Base-by-base conservation (phyloP, 92 coral and sea anemone species). In the Epizoanthus ramosus region DNA sequence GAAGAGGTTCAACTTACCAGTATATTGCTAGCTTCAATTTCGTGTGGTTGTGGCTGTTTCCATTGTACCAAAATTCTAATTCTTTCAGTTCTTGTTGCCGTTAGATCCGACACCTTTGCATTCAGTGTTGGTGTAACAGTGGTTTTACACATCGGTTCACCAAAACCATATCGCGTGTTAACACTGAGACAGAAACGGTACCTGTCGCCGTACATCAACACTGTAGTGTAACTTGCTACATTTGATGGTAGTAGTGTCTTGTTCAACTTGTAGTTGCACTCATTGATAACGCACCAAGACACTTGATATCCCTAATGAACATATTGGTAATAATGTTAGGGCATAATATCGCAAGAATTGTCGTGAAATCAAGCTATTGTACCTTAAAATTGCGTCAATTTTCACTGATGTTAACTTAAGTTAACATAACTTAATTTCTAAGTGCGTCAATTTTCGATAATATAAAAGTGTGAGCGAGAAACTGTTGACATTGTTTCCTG, bases 361-460 rank as follows among this genome's bases (percentile, higher is more conserved):
- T n/a, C n/a, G n/a, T n/a, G n/a, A n/a, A n/a, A n/a, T n/a, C n/a
- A n/a, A n/a, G n/a, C n/a, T n/a, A n/a, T n/a, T 41, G 8, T 7
- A 35, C 24, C 17, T 10, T 16, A 41, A 69, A 43, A 69, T 63
- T 63, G 13, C 9, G 23, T 1, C n/a, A 16, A 65, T 18, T 2
- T 21, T 9, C 28, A 9, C 23, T 84, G 81, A 35, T 75, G 57
- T 24, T 87, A 83, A 76, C 84, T 80, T 13, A 84, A 45, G 23
- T 75, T 57, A 83, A 84, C 25, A 65, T 84, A n/a, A 86, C 31
- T 28, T 28, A 28, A 28, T 28, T 28, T 28, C 31, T 28, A 28
- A 28, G 31, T 28, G 31, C 31, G 31, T 28, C 31, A 28, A 28
- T 28, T 28, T 28, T 2, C 31, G 31, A 0, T 28, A 28, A 0